Conservation (phyloP, 2,797 vertebrate species). For the Hemibagrus guttatus region DNA sequence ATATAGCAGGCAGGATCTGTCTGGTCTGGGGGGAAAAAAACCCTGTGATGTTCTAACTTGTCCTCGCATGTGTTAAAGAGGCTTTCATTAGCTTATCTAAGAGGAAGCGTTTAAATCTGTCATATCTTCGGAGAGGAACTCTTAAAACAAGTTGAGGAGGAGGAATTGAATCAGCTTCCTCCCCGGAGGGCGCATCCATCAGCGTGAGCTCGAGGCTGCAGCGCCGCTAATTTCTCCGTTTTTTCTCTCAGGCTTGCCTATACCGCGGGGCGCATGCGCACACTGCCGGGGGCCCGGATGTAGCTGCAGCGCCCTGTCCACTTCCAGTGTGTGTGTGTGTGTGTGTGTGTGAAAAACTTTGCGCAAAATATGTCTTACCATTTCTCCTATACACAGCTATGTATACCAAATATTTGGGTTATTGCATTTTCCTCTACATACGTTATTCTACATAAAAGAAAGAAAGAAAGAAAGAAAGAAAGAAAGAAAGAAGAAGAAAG, state of each 20-base stretch:
- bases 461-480: not conserved
- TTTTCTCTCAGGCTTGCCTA: conserved; percentile 12
- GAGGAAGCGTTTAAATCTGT: conserved; percentile 73
- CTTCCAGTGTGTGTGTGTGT: not conserved
- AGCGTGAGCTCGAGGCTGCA: conserved; percentile 54
- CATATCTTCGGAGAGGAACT: conserved; percentile 71
- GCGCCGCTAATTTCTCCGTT: conserved; percentile 21
- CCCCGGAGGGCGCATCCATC: conserved; percentile 74
- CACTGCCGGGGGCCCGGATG: conserved; percentile 25
- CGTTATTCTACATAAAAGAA: not conserved
- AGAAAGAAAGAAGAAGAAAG: not conserved
- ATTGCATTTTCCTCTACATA: not conserved
- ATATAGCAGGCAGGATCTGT: not conserved
- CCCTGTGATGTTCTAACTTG: conserved; percentile 36
- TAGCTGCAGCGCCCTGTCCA: not conserved
- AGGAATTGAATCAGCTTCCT: conserved; percentile 69
- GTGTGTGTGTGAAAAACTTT: not conserved
- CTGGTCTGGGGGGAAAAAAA: not conserved
- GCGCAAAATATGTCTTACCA: not conserved
- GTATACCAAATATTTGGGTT: not conserved
- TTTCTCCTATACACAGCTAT: not conserved
- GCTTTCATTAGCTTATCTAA: conserved; percentile 55
- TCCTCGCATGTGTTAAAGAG: conserved; percentile 24
- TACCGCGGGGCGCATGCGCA: not conserved
- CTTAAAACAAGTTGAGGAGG: conserved; percentile 76